Percentiles rank a stretch among this genome's conserved stretches.
Evolutionary conservation across 2,113 vertebrate genomes (phyloP).

Genomic region (Oryzias javanicus): DNA sequence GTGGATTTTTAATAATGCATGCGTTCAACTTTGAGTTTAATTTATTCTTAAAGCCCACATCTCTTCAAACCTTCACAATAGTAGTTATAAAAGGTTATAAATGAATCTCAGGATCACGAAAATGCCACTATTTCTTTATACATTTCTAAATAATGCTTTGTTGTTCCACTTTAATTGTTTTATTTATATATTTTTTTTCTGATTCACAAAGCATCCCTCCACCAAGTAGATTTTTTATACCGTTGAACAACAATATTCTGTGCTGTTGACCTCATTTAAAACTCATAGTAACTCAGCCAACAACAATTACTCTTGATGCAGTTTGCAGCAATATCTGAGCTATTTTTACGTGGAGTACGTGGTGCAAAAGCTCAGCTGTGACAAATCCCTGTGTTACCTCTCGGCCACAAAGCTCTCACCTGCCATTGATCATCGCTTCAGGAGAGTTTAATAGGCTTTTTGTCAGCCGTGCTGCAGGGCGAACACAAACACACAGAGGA

Average conservation of each 20-base stretch:
- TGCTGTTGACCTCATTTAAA: slow-evolving; percentile 42
- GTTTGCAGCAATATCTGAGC: slow-evolving; percentile 34
- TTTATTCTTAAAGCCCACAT: no score
- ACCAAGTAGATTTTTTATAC: background rate
- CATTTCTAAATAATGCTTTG: background rate
- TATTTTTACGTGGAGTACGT: slow-evolving; percentile 35
- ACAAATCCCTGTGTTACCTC: slow-evolving; percentile 29
- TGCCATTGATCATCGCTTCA: slow-evolving; percentile 42
- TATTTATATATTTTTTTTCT: slow-evolving; percentile 11
- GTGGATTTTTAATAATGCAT: no score
- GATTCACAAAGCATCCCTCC: background rate
- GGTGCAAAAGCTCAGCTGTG: slow-evolving; percentile 31
- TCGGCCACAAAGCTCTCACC: slow-evolving; percentile 30
- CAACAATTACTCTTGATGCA: slow-evolving; percentile 22
- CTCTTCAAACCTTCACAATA: no score
- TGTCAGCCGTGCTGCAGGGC: slow-evolving; percentile 10
- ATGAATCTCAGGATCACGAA: no score
- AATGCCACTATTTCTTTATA: no score
- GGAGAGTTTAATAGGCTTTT: slow-evolving; percentile 29
- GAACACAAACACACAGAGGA: slow-evolving; percentile 22
- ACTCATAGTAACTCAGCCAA: slow-evolving; percentile 23
- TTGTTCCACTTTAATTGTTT: background rate
- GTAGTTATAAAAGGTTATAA: no score
- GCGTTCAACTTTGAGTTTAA: no score
- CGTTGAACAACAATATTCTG: slow-evolving; percentile 1